Percentiles rank a stretch among this genome's conserved stretches.
phyloP scores from a whole-genome alignment of 2,888 invertebrate genomes.

The Oithona nana region DNA sequence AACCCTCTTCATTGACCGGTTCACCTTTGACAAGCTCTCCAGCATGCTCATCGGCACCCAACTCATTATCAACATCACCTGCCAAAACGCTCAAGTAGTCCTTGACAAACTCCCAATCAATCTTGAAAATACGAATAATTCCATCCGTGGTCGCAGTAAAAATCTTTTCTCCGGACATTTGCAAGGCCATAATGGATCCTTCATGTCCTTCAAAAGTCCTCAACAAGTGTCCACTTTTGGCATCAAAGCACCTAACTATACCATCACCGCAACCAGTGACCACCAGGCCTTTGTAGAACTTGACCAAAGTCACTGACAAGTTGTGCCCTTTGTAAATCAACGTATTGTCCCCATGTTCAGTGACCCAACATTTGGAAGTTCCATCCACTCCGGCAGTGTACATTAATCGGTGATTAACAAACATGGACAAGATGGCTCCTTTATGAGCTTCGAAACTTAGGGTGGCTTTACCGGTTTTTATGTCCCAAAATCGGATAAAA shows the following conservation, averaged over 20 bases:
- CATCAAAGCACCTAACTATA: conserved; percentile 28
- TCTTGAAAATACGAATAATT: neutral
- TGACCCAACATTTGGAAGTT: conserved; percentile 32
- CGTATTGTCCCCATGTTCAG: conserved; percentile 34
- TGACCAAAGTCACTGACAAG: conserved; percentile 31
- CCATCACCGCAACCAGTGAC: conserved; percentile 32
- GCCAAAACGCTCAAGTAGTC: neutral
- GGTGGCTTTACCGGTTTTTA: conserved; percentile 26
- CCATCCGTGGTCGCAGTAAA: conserved; percentile 1
- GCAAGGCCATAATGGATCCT: neutral
- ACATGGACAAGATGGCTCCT: conserved; percentile 19
- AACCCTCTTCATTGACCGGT: neutral
- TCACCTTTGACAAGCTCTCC: neutral
- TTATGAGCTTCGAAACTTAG: conserved; percentile 20
- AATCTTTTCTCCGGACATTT: neutral
- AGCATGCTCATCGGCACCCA: neutral
- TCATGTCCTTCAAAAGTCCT: neutral
- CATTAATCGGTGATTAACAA: conserved; percentile 32
- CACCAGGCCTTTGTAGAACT: conserved; percentile 30
- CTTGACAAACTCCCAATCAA: conserved; percentile 6
- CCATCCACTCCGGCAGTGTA: conserved; percentile 33
- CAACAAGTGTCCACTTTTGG: conserved; percentile 23
- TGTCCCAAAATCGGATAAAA: conserved; percentile 31
- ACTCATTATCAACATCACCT: neutral
- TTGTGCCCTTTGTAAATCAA: conserved; percentile 31